Base-by-base conservation (phyloP, 2,113 vertebrate genomes). In the Patagioenas fasciata region DNA sequence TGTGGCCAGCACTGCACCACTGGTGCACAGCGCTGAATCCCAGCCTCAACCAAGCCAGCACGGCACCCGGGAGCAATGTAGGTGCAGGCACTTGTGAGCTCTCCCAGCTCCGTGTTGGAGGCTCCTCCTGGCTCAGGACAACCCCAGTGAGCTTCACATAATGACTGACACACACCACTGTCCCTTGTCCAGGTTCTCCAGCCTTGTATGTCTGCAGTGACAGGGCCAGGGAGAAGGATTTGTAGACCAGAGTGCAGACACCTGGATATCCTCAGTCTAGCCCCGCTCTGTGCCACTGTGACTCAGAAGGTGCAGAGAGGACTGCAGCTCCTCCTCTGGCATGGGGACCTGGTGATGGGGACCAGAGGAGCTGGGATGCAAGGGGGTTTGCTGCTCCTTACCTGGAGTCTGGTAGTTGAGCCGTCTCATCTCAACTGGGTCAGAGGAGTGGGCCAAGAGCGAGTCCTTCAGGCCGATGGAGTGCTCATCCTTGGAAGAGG, bases 361-460 rank as follows among this genome's bases (percentile, higher is more conserved):
- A 95, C 20, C 0, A 1, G 40, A 50, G 60, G 40, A 83, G 53
- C 64, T 60, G 69, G 60, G 58, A 38, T 3, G 7, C 31, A 86
- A 61, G 40, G 54, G 20, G 26, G 34, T 70, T 34, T 73, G 62
- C 48, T 81, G 31, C 40, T 73, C 36, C 93, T 89, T 98, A 99
- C 99, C 99, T 99, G 99, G 99, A 51, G 99, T 99, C 96, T 99
- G 99, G 95, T 98, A 99, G 98, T 99, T 99, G 88, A 99, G 98
- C 66, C 99, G 98, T 78, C 99, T 98, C 99, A 99, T 98, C 97
- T 99, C 99, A 85, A 99, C 99, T 0, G 99, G 99, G 92, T 99
- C 99, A 7, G 99, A 99, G 9, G 98, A 98, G 90, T 99, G 98
- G 34, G 98, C 98, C 97, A 99, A 97, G 74, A 99, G 97, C 0